Conservation (phyloP, 2,797 vertebrate genomes). For the Micrastur ruficollis region DNA sequence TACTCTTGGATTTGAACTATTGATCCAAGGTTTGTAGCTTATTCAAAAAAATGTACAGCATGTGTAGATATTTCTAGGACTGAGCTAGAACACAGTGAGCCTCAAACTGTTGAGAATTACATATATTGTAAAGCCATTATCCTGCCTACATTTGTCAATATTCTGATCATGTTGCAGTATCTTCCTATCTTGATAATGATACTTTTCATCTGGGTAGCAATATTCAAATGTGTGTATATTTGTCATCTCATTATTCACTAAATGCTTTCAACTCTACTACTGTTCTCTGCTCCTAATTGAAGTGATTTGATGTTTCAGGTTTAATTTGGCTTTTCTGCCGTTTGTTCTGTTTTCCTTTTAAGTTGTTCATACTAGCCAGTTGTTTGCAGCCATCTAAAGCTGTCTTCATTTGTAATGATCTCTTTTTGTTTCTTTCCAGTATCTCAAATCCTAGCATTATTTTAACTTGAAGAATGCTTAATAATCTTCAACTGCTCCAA, state of each 20-base stretch:
- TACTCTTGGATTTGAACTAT: background rate
- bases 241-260: background rate
- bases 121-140: background rate
- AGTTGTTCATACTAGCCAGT: background rate
- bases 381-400: background rate
- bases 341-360: background rate
- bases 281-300: background rate
- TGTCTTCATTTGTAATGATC: background rate
- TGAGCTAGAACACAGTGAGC: background rate
- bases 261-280: background rate
- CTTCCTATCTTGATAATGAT: background rate
- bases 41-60: background rate
- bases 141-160: background rate
- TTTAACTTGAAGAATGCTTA: background rate
- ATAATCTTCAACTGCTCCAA: background rate
- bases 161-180: background rate
- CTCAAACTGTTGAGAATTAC: background rate
- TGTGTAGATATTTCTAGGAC: background rate
- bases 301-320: background rate
- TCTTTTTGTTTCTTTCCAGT: background rate
- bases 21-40: background rate
- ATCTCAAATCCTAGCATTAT: background rate
- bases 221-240: background rate
- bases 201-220: background rate
- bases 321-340: background rate